Percentiles rank a stretch among this genome's conserved stretches.
Evolutionary conservation across 2,888 invertebrate genomes (phyloP).

Genomic region (Amiota minor): DNA sequence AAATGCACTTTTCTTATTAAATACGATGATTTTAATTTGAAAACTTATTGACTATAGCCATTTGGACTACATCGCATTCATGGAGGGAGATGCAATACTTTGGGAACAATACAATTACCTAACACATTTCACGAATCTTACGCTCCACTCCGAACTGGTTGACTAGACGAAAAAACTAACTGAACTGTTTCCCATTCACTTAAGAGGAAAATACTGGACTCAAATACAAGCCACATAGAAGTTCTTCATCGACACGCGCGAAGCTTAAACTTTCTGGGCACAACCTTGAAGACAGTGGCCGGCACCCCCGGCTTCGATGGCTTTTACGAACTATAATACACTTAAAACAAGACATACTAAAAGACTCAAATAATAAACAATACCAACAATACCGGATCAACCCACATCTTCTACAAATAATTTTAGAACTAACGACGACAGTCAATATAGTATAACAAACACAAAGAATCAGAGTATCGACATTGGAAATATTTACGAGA

Average conservation of each 20-base stretch:
- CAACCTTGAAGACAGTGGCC: conserved; percentile 6
- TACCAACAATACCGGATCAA: background rate
- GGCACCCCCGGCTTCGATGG: conserved; percentile 8
- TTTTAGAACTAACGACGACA: background rate
- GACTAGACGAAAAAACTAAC: too few relatives aligned
- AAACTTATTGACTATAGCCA: too few relatives aligned
- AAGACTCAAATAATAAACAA: background rate
- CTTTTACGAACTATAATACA: background rate
- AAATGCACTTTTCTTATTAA: too few relatives aligned
- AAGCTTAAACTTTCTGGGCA: conserved; percentile 10
- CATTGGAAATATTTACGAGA: background rate
- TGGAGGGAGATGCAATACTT: too few relatives aligned
- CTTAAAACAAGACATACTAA: background rate
- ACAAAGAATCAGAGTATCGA: background rate
- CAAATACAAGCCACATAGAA: background rate
- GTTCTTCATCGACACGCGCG: background rate
- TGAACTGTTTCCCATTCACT: too few relatives aligned
- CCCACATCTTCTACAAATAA: background rate
- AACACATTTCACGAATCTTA: too few relatives aligned
- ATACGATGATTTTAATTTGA: too few relatives aligned
- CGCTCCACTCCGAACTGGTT: too few relatives aligned
- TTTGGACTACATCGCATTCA: too few relatives aligned
- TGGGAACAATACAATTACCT: too few relatives aligned
- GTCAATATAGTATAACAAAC: background rate
- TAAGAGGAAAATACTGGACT: too few relatives aligned